These are phyloP conservation scores for Thysanoteuthis rhombus DNA, from an alignment of 2,888 invertebrate genomes.

Conservation along the genomic window DNA sequence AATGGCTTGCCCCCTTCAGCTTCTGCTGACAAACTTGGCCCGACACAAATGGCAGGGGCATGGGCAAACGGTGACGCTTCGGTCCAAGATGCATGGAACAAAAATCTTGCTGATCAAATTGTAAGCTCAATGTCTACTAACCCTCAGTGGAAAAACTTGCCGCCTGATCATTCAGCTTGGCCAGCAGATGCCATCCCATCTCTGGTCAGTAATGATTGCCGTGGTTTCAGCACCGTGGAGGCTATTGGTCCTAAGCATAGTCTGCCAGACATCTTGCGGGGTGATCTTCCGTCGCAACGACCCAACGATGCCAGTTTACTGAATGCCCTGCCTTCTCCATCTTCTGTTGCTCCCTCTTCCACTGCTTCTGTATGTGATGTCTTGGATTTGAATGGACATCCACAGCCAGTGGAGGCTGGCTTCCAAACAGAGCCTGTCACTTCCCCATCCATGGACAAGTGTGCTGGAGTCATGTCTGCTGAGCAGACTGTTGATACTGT, in stretches of 20 bases:
- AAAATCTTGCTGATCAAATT: slow-evolving; percentile 20
- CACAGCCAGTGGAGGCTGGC: not conserved
- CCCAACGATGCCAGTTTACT: not conserved
- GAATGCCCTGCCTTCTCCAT: not conserved
- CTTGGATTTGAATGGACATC: not conserved
- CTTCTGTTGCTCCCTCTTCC: not conserved
- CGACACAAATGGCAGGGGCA: not conserved
- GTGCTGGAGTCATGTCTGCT: not conserved
- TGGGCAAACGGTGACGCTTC: slow-evolving; percentile 13
- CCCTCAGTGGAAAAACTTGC: not conserved
- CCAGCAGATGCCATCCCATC: not conserved
- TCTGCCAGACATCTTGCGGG: not conserved
- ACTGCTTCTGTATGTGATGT: not conserved
- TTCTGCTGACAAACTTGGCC: not conserved
- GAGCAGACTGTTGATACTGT: not conserved
- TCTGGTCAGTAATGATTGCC: not conserved
- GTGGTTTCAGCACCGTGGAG: not conserved
- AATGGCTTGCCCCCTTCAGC: not conserved
- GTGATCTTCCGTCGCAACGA: slow-evolving; percentile 19
- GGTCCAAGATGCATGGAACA: slow-evolving; percentile 20
- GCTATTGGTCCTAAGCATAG: not conserved
- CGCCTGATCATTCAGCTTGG: not conserved
- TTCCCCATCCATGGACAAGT: not conserved
- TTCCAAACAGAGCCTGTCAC: not conserved
- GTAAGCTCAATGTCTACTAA: not conserved